A percentile compares a stretch with the other conserved stretches of the same genome.
Conservation (phyloP, 1,140 invertebrate species). For the Dreissena polymorpha region DNA sequence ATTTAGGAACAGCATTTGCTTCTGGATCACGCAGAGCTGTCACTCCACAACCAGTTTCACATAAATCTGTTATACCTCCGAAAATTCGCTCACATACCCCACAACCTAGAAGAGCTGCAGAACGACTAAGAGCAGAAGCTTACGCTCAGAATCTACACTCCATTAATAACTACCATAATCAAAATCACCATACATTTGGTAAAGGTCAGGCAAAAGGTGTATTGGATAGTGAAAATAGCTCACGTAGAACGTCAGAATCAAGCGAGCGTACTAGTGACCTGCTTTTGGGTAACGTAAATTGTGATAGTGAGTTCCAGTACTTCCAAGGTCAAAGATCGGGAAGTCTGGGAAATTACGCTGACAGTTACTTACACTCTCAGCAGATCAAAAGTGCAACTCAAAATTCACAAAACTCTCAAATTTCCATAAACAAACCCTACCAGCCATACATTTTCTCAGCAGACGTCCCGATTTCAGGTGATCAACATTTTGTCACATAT, state of each 20-base stretch:
- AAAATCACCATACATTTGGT: not conserved
- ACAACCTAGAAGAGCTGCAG: conserved; percentile 55
- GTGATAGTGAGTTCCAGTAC: not conserved
- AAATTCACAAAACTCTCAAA: conserved; percentile 13
- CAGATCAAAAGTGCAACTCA: conserved; percentile 19
- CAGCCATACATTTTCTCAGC: conserved; percentile 45
- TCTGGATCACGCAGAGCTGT: conserved; percentile 48
- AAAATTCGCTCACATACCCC: conserved; percentile 69
- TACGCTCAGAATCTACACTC: conserved; percentile 10
- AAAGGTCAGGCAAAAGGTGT: not conserved
- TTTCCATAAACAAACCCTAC: conserved; percentile 16
- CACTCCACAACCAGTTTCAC: conserved; percentile 56
- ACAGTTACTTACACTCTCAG: conserved; percentile 23
- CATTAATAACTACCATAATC: conserved; percentile 1
- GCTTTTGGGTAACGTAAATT: not conserved
- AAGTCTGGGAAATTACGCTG: not conserved
- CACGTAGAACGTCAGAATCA: conserved; percentile 36
- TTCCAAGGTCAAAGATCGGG: not conserved
- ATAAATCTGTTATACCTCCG: conserved; percentile 59
- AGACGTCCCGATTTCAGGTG: conserved; percentile 19
- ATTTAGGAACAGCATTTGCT: not conserved
- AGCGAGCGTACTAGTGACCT: conserved; percentile 21
- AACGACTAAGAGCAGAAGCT: conserved; percentile 14
- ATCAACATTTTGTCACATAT: conserved; percentile 35
- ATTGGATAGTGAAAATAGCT: conserved; percentile 27